These are phyloP conservation scores for Vesta saturnalis DNA, from an alignment of 2,888 invertebrate species.

Conservation along the genomic window DNA sequence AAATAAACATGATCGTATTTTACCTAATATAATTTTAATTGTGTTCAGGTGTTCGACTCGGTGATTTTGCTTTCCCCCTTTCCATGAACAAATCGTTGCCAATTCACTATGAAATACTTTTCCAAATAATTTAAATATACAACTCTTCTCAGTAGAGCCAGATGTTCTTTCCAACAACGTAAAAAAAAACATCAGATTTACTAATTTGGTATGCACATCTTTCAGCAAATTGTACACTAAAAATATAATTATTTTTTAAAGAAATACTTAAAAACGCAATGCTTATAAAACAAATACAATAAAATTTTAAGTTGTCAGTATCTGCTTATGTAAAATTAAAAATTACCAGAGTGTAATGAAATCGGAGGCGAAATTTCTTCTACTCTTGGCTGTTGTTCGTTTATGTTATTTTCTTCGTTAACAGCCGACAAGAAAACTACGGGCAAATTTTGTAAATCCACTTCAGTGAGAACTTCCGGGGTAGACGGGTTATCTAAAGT, in stretches of 20 bases:
- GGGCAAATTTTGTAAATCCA: background rate
- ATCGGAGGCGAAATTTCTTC: background rate
- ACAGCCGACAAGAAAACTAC: background rate
- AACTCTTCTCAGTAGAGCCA: background rate
- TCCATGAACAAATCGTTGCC: background rate
- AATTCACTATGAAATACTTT: background rate
- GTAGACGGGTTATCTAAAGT: background rate
- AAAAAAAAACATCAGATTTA: too few relatives aligned
- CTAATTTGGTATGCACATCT: background rate
- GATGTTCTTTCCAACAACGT: background rate
- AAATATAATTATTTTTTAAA: background rate
- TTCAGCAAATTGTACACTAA: background rate
- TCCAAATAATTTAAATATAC: background rate
- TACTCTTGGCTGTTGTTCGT: background rate
- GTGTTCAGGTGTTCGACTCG: background rate
- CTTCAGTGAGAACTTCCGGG: background rate
- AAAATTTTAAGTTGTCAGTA: too few relatives aligned
- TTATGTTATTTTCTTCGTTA: background rate
- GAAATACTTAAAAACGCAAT: background rate
- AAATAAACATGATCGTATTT: background rate
- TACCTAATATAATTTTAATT: background rate
- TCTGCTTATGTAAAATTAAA: background rate
- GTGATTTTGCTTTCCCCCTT: background rate
- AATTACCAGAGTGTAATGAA: background rate
- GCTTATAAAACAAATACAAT: background rate